Conservation (phyloP, 2,113 vertebrate species). For the Phyllostomus discolor region DNA sequence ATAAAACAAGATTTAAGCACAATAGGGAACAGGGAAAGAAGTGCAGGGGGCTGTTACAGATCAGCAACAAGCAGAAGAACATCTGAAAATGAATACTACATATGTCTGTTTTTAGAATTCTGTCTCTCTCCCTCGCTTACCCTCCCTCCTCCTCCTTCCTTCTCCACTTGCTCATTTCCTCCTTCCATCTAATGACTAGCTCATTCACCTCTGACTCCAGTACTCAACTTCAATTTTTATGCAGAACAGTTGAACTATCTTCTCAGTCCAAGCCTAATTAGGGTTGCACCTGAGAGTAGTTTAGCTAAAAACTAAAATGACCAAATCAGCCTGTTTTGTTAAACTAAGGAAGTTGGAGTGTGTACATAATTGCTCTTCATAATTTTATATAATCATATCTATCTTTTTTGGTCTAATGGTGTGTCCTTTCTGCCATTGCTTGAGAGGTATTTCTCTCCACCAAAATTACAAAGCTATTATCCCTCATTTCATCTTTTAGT, state of each 20-base stretch:
- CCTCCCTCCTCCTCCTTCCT: neutral
- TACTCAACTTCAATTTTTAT: neutral
- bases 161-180: neutral
- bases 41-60: neutral
- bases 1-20: neutral
- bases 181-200: neutral
- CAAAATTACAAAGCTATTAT: neutral
- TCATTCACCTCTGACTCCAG: neutral
- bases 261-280: neutral
- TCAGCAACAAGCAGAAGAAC: neutral
- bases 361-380: neutral
- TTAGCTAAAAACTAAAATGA: neutral
- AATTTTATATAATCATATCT: neutral
- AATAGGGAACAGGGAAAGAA: neutral
- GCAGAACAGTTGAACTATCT: neutral
- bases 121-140: neutral
- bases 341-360: neutral
- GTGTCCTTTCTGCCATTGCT: neutral
- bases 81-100: neutral
- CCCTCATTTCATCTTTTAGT: neutral
- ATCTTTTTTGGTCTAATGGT: neutral
- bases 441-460: neutral
- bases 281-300: neutral
- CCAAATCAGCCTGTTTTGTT: neutral
- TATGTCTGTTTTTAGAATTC: neutral